Evolutionary conservation across 2,113 vertebrate species (phyloP).

Genomic region (Callocephalon fimbriatum): DNA sequence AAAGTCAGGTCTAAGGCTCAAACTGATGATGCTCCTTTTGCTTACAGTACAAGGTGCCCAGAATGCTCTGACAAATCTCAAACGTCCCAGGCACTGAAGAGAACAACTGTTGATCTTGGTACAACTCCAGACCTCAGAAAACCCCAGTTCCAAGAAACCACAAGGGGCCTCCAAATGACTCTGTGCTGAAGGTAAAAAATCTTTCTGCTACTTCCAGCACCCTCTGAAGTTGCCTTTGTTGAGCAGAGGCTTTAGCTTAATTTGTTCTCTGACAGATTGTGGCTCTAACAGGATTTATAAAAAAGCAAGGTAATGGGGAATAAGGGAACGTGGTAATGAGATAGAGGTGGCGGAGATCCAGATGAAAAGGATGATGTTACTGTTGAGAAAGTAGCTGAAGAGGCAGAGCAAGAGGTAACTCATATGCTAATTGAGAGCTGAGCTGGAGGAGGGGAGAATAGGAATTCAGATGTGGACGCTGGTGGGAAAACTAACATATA

Average conservation of each 20-base stretch:
- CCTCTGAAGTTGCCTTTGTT: not conserved
- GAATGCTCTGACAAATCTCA: not conserved
- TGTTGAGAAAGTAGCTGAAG: not conserved
- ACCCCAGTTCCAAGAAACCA: not conserved
- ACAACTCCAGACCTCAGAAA: not conserved
- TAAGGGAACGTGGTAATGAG: accelerated
- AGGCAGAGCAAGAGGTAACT: not conserved
- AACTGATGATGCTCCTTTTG: not conserved
- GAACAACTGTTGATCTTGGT: not conserved
- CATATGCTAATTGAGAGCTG: not conserved
- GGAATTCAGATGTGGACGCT: not conserved
- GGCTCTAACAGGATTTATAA: not conserved
- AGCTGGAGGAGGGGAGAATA: not conserved
- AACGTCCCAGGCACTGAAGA: accelerated
- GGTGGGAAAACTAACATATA: not conserved
- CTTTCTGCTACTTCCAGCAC: not conserved
- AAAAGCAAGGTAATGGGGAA: not conserved
- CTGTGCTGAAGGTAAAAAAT: not conserved
- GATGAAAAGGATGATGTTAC: not conserved
- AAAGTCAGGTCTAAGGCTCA: not conserved
- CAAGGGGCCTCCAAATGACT: not conserved
- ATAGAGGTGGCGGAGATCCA: not conserved
- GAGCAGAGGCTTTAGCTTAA: not conserved
- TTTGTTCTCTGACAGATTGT: not conserved
- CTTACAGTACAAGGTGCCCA: not conserved